Evolutionary conservation across 2,888 invertebrate species (phyloP).

Genomic region (Serrognathus titanus): DNA sequence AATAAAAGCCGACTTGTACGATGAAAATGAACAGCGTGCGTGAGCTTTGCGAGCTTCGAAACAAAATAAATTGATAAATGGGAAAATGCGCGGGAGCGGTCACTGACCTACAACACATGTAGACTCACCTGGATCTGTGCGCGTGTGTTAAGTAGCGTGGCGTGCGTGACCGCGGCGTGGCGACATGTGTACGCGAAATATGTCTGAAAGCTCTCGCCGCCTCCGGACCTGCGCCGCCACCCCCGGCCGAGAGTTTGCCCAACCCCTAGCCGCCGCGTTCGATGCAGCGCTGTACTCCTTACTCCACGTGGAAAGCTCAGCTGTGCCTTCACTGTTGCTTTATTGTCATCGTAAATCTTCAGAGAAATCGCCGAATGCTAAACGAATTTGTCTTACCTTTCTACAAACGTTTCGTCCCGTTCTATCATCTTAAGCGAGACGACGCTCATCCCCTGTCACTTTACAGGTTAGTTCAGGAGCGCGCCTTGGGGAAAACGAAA

Average conservation of each 20-base stretch:
- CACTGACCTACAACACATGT: slow-evolving; percentile 42
- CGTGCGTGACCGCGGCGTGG: slow-evolving; percentile 53
- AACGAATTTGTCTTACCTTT: too few species aligned
- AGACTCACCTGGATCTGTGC: slow-evolving; percentile 44
- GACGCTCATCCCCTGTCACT: too few species aligned
- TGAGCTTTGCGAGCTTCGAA: too few species aligned
- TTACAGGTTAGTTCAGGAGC: too few species aligned
- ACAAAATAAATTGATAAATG: too few species aligned
- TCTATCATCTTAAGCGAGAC: too few species aligned
- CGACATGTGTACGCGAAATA: slow-evolving; percentile 53
- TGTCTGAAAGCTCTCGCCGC: slow-evolving; percentile 46
- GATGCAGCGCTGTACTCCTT: slow-evolving; percentile 41
- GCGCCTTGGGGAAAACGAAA: too few species aligned
- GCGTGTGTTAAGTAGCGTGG: slow-evolving; percentile 52
- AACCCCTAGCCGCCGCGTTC: slow-evolving; percentile 39
- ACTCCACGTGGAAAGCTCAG: slow-evolving; percentile 25
- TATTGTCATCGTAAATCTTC: slow-evolving; percentile 2
- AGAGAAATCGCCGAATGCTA: not conserved
- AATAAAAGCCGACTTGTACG: not conserved
- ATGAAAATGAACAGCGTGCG: not conserved
- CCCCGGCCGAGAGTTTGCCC: slow-evolving; percentile 34
- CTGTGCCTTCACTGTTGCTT: slow-evolving; percentile 19
- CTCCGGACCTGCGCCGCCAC: slow-evolving; percentile 33
- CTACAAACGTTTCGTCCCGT: too few species aligned
- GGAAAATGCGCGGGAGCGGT: slow-evolving; percentile 26